Conservation (phyloP, 2,113 vertebrate genomes). For the Megaceryle maxima region DNA sequence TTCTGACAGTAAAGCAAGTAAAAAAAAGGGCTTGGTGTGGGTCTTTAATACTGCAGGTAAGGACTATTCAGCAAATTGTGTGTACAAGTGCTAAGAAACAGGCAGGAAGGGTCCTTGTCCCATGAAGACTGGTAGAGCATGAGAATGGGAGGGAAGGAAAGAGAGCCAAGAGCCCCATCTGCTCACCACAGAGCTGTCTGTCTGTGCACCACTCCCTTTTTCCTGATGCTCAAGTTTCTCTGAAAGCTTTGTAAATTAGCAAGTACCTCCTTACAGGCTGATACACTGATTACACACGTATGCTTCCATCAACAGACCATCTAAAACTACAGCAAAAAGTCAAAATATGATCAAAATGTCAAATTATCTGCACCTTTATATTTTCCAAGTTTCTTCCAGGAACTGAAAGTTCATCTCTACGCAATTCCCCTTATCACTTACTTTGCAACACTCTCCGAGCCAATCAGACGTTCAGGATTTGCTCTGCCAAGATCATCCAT, state of each 20-base stretch:
- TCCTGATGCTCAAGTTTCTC: background rate
- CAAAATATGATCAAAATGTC: background rate
- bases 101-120: background rate
- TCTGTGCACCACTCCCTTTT: background rate
- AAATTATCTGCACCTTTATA: background rate
- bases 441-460: background rate
- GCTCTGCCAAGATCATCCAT: background rate
- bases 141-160: background rate
- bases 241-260: background rate
- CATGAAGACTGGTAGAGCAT: background rate
- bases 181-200: background rate
- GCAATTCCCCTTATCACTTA: background rate
- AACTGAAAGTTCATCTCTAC: background rate
- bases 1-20: background rate
- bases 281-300: background rate
- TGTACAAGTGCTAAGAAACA: background rate
- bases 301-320: background rate
- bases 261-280: background rate
- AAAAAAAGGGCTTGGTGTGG: background rate
- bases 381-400: background rate
- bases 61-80: background rate
- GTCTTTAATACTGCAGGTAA: background rate
- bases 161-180: background rate
- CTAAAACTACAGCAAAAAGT: background rate
- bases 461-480: background rate